A percentile compares a stretch with the other conserved stretches of the same genome.
phyloP scores from a whole-genome alignment of 2,888 invertebrate species.

The Eristalis arbustorum region DNA sequence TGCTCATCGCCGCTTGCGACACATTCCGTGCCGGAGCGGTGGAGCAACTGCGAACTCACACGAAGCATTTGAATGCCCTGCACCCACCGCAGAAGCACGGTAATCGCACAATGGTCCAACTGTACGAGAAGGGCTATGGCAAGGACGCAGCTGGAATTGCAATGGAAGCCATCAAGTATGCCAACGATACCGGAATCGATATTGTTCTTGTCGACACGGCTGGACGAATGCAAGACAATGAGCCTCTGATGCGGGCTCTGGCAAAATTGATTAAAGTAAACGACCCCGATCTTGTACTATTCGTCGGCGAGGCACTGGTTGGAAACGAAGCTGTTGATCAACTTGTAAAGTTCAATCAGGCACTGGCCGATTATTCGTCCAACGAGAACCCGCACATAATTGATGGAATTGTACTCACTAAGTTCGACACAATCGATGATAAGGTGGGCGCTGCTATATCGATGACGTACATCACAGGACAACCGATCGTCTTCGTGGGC shows the following conservation, averaged over 20 bases:
- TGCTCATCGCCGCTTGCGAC: slow-evolving; percentile 99
- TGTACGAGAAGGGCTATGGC: slow-evolving; percentile 98
- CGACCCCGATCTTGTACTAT: slow-evolving; percentile 98
- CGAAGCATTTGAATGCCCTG: slow-evolving; percentile 93
- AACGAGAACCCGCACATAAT: slow-evolving; percentile 92
- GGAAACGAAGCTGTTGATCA: slow-evolving; percentile 99
- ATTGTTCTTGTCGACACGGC: slow-evolving; percentile 99
- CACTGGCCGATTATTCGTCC: slow-evolving; percentile 94
- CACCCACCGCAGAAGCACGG: slow-evolving; percentile 90
- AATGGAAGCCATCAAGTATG: slow-evolving; percentile 96
- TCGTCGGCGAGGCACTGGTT: slow-evolving; percentile 99
- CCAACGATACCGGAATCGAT: slow-evolving; percentile 90
- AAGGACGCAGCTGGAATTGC: slow-evolving; percentile 99
- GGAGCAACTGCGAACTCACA: slow-evolving; percentile 98
- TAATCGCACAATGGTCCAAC: slow-evolving; percentile 91
- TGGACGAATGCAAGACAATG: slow-evolving; percentile 99
- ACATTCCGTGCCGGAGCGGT: slow-evolving; percentile 99
- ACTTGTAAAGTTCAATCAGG: slow-evolving; percentile 98
- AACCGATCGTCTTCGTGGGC: slow-evolving; percentile 96
- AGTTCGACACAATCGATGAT: slow-evolving; percentile 99
- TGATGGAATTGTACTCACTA: slow-evolving; percentile 99
- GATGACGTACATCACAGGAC: slow-evolving; percentile 99
- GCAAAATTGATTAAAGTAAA: slow-evolving; percentile 99
- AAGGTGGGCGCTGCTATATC: slow-evolving; percentile 99
- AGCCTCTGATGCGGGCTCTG: slow-evolving; percentile 98